Percentiles rank a stretch among this genome's conserved stretches.
These are phyloP conservation scores for Tauraco erythrolophus DNA, from an alignment of 2,113 vertebrate species.

Conservation along the genomic window DNA sequence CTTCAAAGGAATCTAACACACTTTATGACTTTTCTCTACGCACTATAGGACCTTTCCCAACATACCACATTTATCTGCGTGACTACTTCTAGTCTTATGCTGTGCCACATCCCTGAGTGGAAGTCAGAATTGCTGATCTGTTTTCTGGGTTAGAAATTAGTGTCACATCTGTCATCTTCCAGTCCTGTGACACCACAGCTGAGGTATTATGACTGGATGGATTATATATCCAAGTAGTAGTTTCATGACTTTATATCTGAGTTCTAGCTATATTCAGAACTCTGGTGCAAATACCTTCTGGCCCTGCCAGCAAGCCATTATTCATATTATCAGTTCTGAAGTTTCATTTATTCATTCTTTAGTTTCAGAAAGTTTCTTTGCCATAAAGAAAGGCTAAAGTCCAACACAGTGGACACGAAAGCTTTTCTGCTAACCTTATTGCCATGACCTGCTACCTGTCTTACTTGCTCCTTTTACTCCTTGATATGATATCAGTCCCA, in stretches of 20 bases:
- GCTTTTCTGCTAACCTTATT: neutral
- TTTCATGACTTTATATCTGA: neutral
- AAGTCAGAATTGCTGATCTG: neutral
- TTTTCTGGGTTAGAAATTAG: conserved; percentile 6
- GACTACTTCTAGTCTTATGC: neutral
- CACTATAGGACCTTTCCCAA: neutral
- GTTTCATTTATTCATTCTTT: neutral
- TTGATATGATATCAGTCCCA: neutral
- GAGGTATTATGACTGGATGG: neutral
- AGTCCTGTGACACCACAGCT: neutral
- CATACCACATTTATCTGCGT: neutral
- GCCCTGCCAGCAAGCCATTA: neutral
- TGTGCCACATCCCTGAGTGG: neutral
- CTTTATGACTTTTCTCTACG: neutral
- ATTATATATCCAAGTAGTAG: neutral
- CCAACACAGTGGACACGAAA: neutral
- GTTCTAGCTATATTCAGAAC: neutral
- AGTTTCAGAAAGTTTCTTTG: neutral
- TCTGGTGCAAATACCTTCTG: neutral
- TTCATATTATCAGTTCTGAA: neutral
- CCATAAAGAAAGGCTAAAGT: neutral
- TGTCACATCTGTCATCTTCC: neutral
- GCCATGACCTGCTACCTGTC: neutral
- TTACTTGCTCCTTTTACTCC: neutral
- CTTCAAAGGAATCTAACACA: neutral